These are phyloP conservation scores for Ctena decussata DNA, from an alignment of 2,888 invertebrate genomes.

Conservation along the genomic window DNA sequence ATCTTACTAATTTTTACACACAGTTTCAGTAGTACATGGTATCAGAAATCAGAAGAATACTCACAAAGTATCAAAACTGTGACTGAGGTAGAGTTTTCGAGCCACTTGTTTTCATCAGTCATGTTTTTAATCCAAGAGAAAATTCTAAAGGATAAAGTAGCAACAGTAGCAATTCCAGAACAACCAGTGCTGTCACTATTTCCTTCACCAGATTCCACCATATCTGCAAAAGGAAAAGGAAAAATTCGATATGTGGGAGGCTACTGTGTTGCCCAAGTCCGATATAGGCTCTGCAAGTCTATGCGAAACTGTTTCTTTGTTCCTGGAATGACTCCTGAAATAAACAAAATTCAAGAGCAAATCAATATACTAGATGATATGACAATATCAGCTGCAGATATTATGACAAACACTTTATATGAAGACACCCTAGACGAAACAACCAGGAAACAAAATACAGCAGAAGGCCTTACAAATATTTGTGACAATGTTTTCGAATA, in stretches of 20 bases:
- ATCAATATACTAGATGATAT: constrained; percentile 17
- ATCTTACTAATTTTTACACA: constrained; percentile 5
- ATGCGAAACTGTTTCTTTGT: constrained; percentile 30
- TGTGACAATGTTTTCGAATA: constrained; percentile 19
- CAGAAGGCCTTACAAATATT: constrained; percentile 27
- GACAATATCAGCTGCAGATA: constrained; percentile 1
- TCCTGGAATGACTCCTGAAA: constrained; percentile 2
- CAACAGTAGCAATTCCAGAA: too few species aligned
- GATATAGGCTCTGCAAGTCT: constrained; percentile 7
- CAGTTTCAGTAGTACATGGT: constrained; percentile 9
- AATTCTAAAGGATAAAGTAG: too few species aligned
- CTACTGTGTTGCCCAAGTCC: constrained; percentile 40
- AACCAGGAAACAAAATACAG: constrained; percentile 23
- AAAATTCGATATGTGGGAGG: constrained; percentile 37
- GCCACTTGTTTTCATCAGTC: constrained; percentile 5
- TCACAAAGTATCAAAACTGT: neutral
- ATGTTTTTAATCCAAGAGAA: constrained; percentile 20
- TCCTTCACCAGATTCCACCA: neutral
- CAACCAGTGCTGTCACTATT: too few species aligned
- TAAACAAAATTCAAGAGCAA: constrained; percentile 11
- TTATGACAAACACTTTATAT: neutral
- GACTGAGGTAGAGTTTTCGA: neutral
- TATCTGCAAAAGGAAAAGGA: constrained; percentile 10
- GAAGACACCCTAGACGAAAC: constrained; percentile 16
- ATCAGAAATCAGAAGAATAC: constrained; percentile 5